A percentile compares a stretch with the other conserved stretches of the same genome.
Evolutionary conservation across 2,888 invertebrate genomes (phyloP).

Genomic region (Ephialtes manifestator): DNA sequence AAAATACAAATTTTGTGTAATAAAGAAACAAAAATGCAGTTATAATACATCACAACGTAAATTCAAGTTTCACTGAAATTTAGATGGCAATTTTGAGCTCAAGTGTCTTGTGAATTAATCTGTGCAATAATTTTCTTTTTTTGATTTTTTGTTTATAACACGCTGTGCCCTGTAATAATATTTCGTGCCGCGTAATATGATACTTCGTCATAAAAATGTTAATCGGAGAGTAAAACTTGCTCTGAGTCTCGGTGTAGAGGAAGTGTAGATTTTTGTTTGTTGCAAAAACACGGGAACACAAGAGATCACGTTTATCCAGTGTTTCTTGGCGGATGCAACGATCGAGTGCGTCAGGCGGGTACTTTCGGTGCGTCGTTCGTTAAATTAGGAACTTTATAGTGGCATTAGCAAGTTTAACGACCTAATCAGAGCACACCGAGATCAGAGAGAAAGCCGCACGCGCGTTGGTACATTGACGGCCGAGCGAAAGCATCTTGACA

Average conservation of each 20-base stretch:
- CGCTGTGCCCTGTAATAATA: conserved; percentile 32
- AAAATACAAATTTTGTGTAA: no score
- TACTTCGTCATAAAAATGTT: conserved; percentile 42
- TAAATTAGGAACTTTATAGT: conserved; percentile 77
- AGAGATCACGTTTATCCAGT: conserved; percentile 15
- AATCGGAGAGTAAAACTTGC: conserved; percentile 33
- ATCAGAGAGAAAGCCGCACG: conserved; percentile 65
- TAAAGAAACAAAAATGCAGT: no score
- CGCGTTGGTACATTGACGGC: conserved; percentile 31
- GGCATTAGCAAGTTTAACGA: conserved; percentile 82
- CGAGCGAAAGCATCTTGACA: conserved; percentile 34
- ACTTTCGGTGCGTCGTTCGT: conserved; percentile 75
- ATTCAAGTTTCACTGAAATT: background rate
- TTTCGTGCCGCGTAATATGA: conserved; percentile 45
- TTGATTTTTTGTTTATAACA: conserved; percentile 6
- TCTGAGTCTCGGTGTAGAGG: background rate
- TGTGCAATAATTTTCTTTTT: conserved; percentile 47
- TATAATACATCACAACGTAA: background rate
- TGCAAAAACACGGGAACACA: conserved; percentile 53
- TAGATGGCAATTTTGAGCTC: background rate
- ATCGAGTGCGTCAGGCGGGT: conserved; percentile 25
- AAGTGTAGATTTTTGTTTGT: conserved; percentile 19
- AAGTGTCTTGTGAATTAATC: conserved; percentile 27
- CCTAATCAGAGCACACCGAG: conserved; percentile 82
- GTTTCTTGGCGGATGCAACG: conserved; percentile 36